Evolutionary conservation across 2,888 invertebrate species (phyloP), one percentile per base, ranked within the genome.

Genomic region (Standfussiana lucernea): DNA sequence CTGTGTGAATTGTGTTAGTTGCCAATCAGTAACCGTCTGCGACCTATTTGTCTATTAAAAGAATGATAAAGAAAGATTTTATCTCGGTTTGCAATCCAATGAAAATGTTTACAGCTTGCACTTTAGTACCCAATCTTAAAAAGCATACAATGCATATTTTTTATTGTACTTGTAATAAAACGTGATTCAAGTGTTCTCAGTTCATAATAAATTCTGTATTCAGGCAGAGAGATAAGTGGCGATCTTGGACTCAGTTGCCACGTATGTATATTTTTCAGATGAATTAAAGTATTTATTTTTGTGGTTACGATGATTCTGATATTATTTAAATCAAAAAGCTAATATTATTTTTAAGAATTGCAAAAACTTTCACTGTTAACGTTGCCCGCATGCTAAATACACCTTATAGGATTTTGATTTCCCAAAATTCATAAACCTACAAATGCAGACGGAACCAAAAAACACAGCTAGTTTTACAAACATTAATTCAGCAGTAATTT

Each of bases 401-500:
- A 53, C 5, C n/a, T 13, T 4, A 13, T 11, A 11, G n/a, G 50
- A 24, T 24, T 50, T 50, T 11, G 3, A 28, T 42, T 65, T 6
- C 4, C 0, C n/a, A 21, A 7, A 69, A 69, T 53, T n/a, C 11
- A 53, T n/a, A 21, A 0, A 32, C n/a, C 45, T 32, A 8, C 0
- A 13, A 75, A 71, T 45, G 0, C 37, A 28, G 24, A 8, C 37
- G 15, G 11, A 32, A 65, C 7, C 24, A 1, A 4, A 0, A 4
- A 4, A 5, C 21, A 32, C 2, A 15, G 6, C 7, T 47, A 53
- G 45, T 3, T 21, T 6, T 18, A 45, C 13, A 7, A 24, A 18
- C 53, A 53, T 21, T 7, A 79, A 66, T 0, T 37, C 28, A 53
- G 73, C 15, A 59, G 10, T 35, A 67, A 79, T 62, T 50, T 45